phyloP scores from a whole-genome alignment of 2,797 vertebrate genomes.

The Neopelma chrysocephalum region DNA sequence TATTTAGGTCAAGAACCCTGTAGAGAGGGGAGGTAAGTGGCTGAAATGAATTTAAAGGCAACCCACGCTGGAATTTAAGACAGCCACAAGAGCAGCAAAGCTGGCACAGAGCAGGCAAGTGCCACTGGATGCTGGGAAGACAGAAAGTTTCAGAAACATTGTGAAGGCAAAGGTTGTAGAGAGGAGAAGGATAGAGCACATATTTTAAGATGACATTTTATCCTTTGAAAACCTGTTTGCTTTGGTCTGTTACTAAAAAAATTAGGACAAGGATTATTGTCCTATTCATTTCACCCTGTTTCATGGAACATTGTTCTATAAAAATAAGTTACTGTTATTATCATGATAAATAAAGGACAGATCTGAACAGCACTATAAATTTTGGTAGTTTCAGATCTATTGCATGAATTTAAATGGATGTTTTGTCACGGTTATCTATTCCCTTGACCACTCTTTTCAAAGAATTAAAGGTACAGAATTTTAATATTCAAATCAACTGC shows the following conservation, averaged over 20 bases:
- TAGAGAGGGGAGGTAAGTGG: background rate
- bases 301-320: slow-evolving; percentile 65
- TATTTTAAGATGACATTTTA: slow-evolving; percentile 27
- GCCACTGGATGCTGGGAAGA: background rate
- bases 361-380: slow-evolving; percentile 70
- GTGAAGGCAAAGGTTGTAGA: background rate
- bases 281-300: slow-evolving; percentile 62
- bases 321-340: slow-evolving; percentile 69
- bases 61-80: background rate
- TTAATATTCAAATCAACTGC: slow-evolving; percentile 71
- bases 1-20: background rate
- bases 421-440: slow-evolving; percentile 72
- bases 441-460: slow-evolving; percentile 60
- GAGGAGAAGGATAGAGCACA: background rate
- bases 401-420: slow-evolving; percentile 73
- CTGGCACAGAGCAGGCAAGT: background rate
- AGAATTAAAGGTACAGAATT: slow-evolving; percentile 62
- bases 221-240: slow-evolving; percentile 27
- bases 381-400: slow-evolving; percentile 70
- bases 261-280: slow-evolving; percentile 60
- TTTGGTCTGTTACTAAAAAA: slow-evolving; percentile 57
- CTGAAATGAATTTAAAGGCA: background rate
- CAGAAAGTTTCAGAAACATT: background rate
- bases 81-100: background rate
- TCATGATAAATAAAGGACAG: slow-evolving; percentile 73